These are phyloP conservation scores for Diphyllodes magnificus DNA, from an alignment of 2,113 vertebrate species.

Conservation along the genomic window DNA sequence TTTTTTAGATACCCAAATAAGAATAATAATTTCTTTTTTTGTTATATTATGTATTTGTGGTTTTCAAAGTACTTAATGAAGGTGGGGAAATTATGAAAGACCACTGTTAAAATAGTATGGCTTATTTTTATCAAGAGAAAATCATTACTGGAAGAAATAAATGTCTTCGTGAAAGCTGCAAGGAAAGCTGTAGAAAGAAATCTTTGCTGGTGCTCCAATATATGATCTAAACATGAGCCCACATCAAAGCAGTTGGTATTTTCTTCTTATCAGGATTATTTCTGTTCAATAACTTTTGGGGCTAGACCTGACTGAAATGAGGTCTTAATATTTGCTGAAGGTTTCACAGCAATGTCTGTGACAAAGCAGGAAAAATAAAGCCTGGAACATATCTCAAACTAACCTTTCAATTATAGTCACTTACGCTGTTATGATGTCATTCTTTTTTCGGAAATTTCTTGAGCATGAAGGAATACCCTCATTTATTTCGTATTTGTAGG, in stretches of 20 bases:
- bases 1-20: not conserved
- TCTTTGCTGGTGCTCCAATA: not conserved
- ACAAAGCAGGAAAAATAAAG: not conserved
- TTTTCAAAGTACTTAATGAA: not conserved
- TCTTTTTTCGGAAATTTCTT: not conserved
- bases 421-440: fast-evolving
- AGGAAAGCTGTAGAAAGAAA: not conserved
- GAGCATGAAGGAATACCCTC: not conserved
- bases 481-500: not conserved
- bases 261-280: not conserved
- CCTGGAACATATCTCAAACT: not conserved
- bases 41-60: not conserved
- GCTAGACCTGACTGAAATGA: not conserved
- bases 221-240: not conserved
- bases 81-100: not conserved
- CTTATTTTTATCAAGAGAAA: not conserved
- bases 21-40: not conserved
- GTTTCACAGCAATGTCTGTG: not conserved
- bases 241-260: not conserved
- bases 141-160: not conserved
- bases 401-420: not conserved
- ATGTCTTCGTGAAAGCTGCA: not conserved
- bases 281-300: not conserved
- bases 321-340: not conserved
- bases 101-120: not conserved